Evolutionary conservation across 2,888 invertebrate genomes (phyloP).

Genomic region (Caenorhabditis zanzibari): DNA sequence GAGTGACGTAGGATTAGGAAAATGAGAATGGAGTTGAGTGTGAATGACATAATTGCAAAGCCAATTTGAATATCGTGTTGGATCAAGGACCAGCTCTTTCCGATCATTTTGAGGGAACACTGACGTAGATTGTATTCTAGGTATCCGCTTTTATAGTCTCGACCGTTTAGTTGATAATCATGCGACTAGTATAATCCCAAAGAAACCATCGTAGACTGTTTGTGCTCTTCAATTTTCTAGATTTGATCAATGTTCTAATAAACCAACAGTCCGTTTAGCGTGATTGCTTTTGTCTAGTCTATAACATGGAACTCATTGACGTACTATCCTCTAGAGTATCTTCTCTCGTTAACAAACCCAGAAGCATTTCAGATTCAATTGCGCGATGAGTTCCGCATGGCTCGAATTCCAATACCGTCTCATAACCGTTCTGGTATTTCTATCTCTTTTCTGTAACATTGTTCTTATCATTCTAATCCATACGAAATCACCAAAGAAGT

Average conservation of each 20-base stretch:
- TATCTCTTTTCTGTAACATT: conserved; percentile 31
- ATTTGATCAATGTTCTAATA: neutral
- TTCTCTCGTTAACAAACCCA: neutral
- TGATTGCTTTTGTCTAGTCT: too few relatives aligned
- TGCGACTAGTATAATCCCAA: conserved; percentile 14
- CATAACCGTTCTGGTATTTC: conserved; percentile 1
- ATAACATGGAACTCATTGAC: neutral
- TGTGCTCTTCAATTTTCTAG: neutral
- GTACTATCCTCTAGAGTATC: neutral
- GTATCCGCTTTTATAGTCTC: neutral
- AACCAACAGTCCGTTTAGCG: neutral
- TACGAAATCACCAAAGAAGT: conserved; percentile 43
- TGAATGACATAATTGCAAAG: conserved; percentile 10
- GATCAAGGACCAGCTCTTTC: conserved; percentile 15
- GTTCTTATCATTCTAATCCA: conserved; percentile 29
- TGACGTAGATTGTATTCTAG: neutral
- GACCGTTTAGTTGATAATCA: neutral
- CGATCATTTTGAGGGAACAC: conserved; percentile 22
- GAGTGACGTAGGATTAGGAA: conserved; percentile 37
- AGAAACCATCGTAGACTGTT: neutral
- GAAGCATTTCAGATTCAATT: too few relatives aligned
- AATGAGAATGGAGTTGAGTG: conserved; percentile 29
- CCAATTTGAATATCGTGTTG: conserved; percentile 33
- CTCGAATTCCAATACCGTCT: conserved; percentile 31
- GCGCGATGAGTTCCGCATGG: conserved; percentile 26